Percentiles rank a stretch among this genome's conserved stretches.
Conservation (phyloP, 1,140 invertebrate genomes). For the Drosophila equinoxialis region DNA sequence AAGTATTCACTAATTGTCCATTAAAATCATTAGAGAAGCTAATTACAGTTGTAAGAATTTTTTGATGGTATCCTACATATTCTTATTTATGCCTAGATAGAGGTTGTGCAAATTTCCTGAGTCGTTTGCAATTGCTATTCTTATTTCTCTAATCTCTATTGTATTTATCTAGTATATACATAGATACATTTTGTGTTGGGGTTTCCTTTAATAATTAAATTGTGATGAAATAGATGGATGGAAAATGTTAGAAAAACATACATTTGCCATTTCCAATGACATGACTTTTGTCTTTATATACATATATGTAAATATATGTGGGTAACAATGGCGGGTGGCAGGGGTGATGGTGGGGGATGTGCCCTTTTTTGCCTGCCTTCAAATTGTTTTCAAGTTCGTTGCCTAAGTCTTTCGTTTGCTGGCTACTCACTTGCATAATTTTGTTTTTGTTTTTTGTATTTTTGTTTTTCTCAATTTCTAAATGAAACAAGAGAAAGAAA, state of each 20-base stretch:
- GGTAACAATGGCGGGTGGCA: neutral
- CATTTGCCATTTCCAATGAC: conserved; percentile 8
- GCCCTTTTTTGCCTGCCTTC: neutral
- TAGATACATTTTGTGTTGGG: neutral
- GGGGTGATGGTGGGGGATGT: neutral
- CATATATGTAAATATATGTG: too few species aligned
- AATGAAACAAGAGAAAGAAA: neutral
- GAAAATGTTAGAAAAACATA: neutral
- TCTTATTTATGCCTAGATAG: too few species aligned
- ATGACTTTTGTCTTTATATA: neutral
- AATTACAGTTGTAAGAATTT: too few species aligned
- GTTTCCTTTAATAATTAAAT: neutral
- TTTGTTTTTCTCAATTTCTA: conserved; percentile 26
- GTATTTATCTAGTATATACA: too few species aligned
- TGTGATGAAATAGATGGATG: neutral
- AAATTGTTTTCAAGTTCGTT: conserved; percentile 64
- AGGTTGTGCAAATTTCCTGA: too few species aligned
- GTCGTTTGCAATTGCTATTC: too few species aligned
- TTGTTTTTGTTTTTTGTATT: conserved; percentile 1
- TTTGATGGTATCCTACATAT: too few species aligned
- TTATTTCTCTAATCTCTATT: too few species aligned
- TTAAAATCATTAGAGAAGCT: too few species aligned
- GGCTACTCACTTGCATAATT: conserved; percentile 27
- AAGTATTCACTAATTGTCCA: too few species aligned
- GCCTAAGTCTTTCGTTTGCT: conserved; percentile 70